These are phyloP conservation scores for Mola mola DNA, from an alignment of 2,113 vertebrate species.

Conservation along the genomic window DNA sequence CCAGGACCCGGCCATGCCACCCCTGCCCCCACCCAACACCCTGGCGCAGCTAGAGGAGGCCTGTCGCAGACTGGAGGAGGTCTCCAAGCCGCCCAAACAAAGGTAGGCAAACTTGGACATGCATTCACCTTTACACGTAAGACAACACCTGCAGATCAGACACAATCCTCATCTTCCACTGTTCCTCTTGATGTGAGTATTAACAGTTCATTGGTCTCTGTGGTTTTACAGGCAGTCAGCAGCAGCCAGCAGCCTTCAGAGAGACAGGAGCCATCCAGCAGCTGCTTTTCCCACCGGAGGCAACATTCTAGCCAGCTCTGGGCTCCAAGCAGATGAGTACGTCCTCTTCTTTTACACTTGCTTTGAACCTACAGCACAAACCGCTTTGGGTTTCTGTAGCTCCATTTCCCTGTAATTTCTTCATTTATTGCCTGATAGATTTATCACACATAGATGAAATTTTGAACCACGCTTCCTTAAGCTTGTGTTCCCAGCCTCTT, in stretches of 20 bases:
- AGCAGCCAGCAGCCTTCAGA: constrained; percentile 86
- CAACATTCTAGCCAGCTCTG: constrained; percentile 74
- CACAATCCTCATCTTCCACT: neutral
- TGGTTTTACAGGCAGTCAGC: constrained; percentile 84
- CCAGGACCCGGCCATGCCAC: constrained; percentile 89
- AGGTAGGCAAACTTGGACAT: constrained; percentile 68
- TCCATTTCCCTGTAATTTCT: neutral
- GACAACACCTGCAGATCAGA: neutral
- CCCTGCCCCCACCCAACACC: constrained; percentile 90
- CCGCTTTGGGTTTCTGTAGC: neutral
- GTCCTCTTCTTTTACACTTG: constrained; percentile 45
- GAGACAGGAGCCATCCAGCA: constrained; percentile 85
- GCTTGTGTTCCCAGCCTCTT: constrained; percentile 36
- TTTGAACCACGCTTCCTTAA: neutral
- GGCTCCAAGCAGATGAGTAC: constrained; percentile 87
- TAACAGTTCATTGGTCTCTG: constrained; percentile 17
- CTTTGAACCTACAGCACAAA: neutral
- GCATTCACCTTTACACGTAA: neutral
- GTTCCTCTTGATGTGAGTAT: neutral
- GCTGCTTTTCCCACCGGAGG: constrained; percentile 75
- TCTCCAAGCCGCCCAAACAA: constrained; percentile 91
- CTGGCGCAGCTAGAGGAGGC: constrained; percentile 96
- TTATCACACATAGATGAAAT: constrained; percentile 8
- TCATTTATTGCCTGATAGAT: no score
- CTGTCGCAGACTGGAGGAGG: constrained; percentile 91